Conservation (phyloP, 2,888 invertebrate genomes). For the Gonocerus acuteangulatus region DNA sequence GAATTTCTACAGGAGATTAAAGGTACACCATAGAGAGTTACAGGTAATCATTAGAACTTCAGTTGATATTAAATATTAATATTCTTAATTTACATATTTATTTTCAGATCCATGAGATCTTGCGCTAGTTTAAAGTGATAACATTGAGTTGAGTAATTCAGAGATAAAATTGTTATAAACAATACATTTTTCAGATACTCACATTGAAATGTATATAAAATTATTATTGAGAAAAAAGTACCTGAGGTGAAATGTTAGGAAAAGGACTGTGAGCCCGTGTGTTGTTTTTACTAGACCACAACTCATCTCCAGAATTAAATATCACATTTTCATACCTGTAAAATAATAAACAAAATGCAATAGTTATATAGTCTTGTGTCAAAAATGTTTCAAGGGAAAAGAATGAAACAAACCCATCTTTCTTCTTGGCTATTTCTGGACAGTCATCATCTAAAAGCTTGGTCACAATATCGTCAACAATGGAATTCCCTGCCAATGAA, state of each 20-base stretch:
- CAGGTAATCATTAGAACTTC: too few species aligned
- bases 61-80: too few species aligned
- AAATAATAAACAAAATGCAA: not conserved
- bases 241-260: slow-evolving; percentile 16
- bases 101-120: too few species aligned
- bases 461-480: slow-evolving; percentile 58
- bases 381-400: not conserved
- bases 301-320: slow-evolving; percentile 18
- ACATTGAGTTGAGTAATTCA: too few species aligned
- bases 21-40: too few species aligned
- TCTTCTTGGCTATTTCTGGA: slow-evolving; percentile 26
- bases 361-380: not conserved
- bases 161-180: too few species aligned
- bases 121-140: too few species aligned
- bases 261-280: slow-evolving; percentile 17
- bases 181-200: too few species aligned
- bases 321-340: slow-evolving; percentile 22
- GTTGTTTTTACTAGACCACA: slow-evolving; percentile 17
- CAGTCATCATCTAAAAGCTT: slow-evolving; percentile 56
- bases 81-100: too few species aligned
- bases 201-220: too few species aligned
- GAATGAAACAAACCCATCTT: slow-evolving; percentile 28
- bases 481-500: slow-evolving; percentile 50
- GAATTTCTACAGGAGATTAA: too few species aligned
- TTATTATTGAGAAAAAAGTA: too few species aligned